Base-by-base conservation (phyloP, 2,888 invertebrate genomes). In the Macrophya annulata region DNA sequence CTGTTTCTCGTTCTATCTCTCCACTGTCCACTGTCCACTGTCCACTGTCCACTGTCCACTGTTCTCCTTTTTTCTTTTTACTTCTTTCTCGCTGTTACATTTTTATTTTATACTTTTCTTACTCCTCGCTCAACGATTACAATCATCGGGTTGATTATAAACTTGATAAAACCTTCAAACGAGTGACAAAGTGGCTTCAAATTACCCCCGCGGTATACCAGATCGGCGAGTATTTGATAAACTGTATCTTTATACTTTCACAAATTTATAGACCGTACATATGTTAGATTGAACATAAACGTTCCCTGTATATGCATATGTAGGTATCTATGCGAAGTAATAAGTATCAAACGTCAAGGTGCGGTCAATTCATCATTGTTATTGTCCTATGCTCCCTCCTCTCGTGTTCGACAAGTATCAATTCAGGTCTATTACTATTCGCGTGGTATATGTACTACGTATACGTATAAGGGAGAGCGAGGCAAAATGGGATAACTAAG, bases 361-460 rank as follows among this genome's bases (percentile, higher is more conserved):
- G 77, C 77, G 77, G 77, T 77, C 77, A 55, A 77, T 77, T 77
- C 77, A 77, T 77, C 77, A 77, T 77, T 51, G 77, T 77, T 77
- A 77, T 31, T 37, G 51, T 77, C 31, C 51, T 55, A 37, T 37
- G 31, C 31, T 3, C 31, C 31, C 31, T 31, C 31, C 77, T 31
- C 51, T 77, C 31, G 31, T 55, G 48, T 48, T 31, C 77, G 77
- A 51, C 77, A 51, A 55, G 40, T 51, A 31, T 77, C 51, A 51
- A 77, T 77, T 43, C 43, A 48, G 15, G 25, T 82, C 65, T 37
- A 25, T 68, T 68, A 68, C 65, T 68, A 5, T 25, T 9, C 65
- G 9, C 21, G 31, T 68, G 15, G 31, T 55, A 55, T 55, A 55
- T 8, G n/a, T n/a, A n/a, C n/a, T n/a, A 4, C 4, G 9, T 43